Evolutionary conservation across 2,888 invertebrate species (phyloP), one percentile per base, ranked within the genome.

Genomic region (Leptopilina myrica): DNA sequence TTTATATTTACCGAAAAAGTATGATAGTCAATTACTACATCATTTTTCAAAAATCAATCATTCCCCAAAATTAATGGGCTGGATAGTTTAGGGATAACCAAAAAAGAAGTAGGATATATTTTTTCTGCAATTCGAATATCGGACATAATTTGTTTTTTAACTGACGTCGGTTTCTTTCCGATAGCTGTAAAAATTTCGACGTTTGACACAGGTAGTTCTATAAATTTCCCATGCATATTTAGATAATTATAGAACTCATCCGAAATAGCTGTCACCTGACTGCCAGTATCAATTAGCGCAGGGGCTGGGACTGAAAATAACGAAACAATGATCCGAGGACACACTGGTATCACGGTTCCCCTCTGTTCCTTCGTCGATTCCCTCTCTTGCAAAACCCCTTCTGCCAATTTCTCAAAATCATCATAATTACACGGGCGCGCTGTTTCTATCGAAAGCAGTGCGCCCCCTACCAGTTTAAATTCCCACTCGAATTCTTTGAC

Each of bases 161-260:
- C 15, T 14, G 62, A 8, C 20, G 53, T 79, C 26, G 46, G 12
- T 11, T 73, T 79, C 56, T 69, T 69, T 14, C 79, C 79, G 43
- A 79, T 79, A 5, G 77, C 79, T 20, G 76, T 46, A 43, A 64
- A 43, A 2, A 79, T 20, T 12, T 76, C 14, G 3, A 79, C 64
- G 64, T 79, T 79, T 12, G 56, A 46, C 14, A 79, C 77, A 2
- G 76, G 79, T n/a, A 79, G 88, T 87, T 40, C 77, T 26, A 20
- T n/a, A 66, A 67, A 26, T 9, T 77, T 15, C 53, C 66, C 33
- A 67, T 67, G 46, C 46, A 43, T 15, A 7, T 43, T 12, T 9
- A 75, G 26, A 75, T 75, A 75, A 26, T 62, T 62, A 76, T 76
- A 5, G 14, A 76, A 76, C 14, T 49, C n/a, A 5, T 62, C 62